A percentile compares a stretch with the other conserved stretches of the same genome.
These are phyloP conservation scores for Arvicanthis niloticus DNA, from an alignment of 2,113 vertebrate species.

Conservation along the genomic window DNA sequence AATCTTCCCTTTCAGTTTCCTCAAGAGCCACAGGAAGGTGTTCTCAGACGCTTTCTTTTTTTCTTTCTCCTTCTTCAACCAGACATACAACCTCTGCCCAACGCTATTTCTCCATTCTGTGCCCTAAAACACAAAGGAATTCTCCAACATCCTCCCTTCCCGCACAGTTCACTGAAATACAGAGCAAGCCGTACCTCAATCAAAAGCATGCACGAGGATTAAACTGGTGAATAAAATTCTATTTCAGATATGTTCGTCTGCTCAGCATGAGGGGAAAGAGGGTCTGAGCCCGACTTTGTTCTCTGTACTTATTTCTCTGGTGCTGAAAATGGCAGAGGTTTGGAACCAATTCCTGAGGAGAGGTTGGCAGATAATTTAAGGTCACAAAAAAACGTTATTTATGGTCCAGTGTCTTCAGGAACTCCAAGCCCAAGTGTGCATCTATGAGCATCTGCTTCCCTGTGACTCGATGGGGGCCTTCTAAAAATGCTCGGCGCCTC, in stretches of 20 bases:
- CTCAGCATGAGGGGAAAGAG: background rate
- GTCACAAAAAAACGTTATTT: background rate
- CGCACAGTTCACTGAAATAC: background rate
- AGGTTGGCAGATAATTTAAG: slow-evolving; percentile 7
- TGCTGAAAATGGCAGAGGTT: background rate
- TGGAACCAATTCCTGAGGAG: slow-evolving; percentile 12
- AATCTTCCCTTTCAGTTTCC: background rate
- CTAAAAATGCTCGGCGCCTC: background rate
- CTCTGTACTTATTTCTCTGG: background rate
- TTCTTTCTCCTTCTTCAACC: background rate
- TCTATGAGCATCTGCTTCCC: slow-evolving; percentile 26
- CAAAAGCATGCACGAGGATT: background rate
- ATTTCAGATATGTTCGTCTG: background rate
- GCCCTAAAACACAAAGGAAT: background rate
- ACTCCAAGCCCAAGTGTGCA: background rate
- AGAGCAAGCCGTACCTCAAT: background rate
- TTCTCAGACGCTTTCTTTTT: background rate
- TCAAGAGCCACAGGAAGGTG: background rate
- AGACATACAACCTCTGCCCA: background rate
- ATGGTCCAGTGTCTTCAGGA: background rate
- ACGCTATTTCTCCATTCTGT: background rate
- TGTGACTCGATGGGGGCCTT: background rate
- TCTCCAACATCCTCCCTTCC: background rate
- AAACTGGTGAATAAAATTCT: background rate
- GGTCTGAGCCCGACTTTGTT: background rate